A percentile compares a stretch with the other conserved stretches of the same genome.
These are phyloP conservation scores for Amblyornis subalaris DNA, from an alignment of 2,113 vertebrate genomes.

Conservation along the genomic window DNA sequence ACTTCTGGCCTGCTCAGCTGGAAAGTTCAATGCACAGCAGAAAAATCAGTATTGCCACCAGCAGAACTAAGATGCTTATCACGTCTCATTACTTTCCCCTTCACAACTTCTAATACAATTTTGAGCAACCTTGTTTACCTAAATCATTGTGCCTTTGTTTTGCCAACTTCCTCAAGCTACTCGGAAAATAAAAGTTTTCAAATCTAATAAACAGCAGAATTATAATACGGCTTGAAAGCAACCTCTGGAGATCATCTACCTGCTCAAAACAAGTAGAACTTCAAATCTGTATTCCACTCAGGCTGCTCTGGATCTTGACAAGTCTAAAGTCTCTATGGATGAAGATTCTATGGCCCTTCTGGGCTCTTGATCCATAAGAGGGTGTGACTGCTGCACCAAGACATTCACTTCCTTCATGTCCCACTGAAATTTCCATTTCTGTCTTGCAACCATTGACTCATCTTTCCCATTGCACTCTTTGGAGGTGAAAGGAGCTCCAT, in stretches of 20 bases:
- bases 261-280: background rate
- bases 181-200: background rate
- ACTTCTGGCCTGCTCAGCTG: background rate
- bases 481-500: background rate
- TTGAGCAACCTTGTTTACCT: background rate
- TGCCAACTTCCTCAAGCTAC: background rate
- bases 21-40: background rate
- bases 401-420: background rate
- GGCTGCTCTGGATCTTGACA: background rate
- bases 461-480: background rate
- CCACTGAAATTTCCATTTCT: background rate
- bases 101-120: background rate
- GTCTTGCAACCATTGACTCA: background rate
- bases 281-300: background rate
- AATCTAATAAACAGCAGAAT: background rate
- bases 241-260: background rate
- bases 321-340: background rate
- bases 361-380: background rate
- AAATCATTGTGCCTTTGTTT: background rate
- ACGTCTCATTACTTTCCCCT: background rate
- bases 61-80: background rate
- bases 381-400: background rate
- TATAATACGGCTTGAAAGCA: background rate
- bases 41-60: background rate
- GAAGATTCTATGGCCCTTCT: accelerated